phyloP scores from a whole-genome alignment of 2,888 invertebrate species.

The Parapristionchus giblindavisi region DNA sequence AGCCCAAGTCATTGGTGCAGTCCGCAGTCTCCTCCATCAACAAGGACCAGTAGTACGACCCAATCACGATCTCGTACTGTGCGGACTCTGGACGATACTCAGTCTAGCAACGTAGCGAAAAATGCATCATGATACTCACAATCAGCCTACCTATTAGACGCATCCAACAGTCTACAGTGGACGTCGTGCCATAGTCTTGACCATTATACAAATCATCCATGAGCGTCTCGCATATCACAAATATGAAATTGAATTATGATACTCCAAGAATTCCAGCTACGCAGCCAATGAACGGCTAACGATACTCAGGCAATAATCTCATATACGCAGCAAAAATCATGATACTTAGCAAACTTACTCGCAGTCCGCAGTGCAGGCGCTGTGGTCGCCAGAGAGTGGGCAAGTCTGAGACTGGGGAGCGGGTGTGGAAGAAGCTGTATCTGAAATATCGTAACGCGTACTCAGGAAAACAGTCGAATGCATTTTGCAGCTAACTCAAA shows the following conservation, averaged over 20 bases:
- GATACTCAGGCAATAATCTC: background rate
- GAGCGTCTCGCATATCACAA: conserved; percentile 30
- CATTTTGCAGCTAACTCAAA: no score
- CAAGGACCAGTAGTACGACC: conserved; percentile 92
- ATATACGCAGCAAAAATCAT: no score
- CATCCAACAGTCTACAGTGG: conserved; percentile 56
- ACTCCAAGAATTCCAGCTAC: background rate
- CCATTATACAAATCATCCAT: conserved; percentile 16
- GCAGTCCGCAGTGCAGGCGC: background rate
- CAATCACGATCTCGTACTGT: conserved; percentile 84
- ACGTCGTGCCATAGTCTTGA: conserved; percentile 15
- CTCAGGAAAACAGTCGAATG: no score
- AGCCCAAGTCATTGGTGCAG: conserved; percentile 40
- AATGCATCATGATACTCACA: no score
- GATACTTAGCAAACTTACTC: no score
- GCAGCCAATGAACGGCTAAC: background rate
- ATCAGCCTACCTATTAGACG: conserved; percentile 52
- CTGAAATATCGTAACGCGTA: no score
- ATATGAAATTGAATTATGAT: background rate
- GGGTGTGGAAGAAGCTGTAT: background rate
- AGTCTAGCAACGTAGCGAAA: no score
- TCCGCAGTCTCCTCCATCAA: conserved; percentile 77
- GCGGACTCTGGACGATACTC: conserved; percentile 75
- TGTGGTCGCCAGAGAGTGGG: background rate
- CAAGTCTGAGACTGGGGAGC: background rate